Evolutionary conservation across 2,888 invertebrate genomes (phyloP).

Genomic region (Gymnocheta viridis): DNA sequence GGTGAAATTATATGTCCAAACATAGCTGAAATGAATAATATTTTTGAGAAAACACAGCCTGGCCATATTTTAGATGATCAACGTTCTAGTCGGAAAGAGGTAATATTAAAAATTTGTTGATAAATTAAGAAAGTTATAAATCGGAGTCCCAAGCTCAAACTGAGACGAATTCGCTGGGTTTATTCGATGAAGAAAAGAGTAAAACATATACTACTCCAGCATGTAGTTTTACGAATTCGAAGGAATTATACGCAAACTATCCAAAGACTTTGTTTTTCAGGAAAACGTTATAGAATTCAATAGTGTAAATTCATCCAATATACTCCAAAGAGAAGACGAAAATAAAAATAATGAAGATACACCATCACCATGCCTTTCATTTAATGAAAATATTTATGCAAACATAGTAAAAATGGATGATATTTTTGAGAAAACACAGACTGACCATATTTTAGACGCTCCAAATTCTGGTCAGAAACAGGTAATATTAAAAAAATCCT

Average conservation of each 20-base stretch:
- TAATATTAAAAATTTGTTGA: background rate
- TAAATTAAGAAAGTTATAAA: background rate
- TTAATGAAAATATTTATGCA: background rate
- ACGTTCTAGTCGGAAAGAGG: background rate
- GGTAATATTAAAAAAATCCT: background rate
- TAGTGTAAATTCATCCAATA: background rate
- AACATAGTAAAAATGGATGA: background rate
- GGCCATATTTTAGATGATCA: background rate
- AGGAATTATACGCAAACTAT: background rate
- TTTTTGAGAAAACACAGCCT: background rate
- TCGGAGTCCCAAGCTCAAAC: background rate
- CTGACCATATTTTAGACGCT: background rate
- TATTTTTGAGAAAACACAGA: background rate
- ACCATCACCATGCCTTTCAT: background rate
- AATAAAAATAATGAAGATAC: background rate
- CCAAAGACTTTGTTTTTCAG: background rate
- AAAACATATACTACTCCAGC: background rate
- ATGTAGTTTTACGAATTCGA: background rate
- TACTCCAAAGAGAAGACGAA: background rate
- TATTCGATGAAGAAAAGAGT: background rate
- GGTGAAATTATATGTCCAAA: background rate
- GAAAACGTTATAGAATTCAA: background rate
- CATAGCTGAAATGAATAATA: background rate
- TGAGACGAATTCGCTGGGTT: background rate
- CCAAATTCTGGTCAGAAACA: background rate